Percentiles rank a stretch among this genome's conserved stretches.
phyloP scores from a whole-genome alignment of 92 coral and sea anemone genomes.

The Nematostella vectensis region DNA sequence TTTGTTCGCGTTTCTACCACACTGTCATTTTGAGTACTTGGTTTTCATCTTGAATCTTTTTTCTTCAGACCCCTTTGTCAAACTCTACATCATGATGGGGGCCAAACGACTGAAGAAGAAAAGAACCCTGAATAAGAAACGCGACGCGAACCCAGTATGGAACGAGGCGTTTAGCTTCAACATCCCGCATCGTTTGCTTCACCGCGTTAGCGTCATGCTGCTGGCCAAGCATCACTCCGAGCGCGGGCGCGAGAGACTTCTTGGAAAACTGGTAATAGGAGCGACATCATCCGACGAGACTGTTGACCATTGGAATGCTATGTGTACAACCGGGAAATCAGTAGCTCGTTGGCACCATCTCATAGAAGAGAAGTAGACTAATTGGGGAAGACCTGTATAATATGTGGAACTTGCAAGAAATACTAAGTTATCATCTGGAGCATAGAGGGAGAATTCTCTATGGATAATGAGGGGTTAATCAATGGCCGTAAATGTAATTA shows the following conservation, averaged over 20 bases:
- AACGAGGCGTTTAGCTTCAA: slow-evolving; percentile 90
- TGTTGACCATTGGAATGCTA: slow-evolving; percentile 96
- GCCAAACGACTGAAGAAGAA: slow-evolving; percentile 82
- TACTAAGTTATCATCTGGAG: too few relatives aligned
- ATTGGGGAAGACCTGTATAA: background rate
- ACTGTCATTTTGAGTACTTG: too few relatives aligned
- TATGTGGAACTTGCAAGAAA: background rate
- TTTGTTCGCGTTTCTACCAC: too few relatives aligned
- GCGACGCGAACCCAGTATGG: slow-evolving; percentile 82
- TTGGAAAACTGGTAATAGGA: slow-evolving; percentile 73
- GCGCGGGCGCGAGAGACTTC: slow-evolving; percentile 68
- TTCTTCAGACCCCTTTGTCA: slow-evolving; percentile 77
- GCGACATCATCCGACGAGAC: slow-evolving; percentile 78
- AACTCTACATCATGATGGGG: slow-evolving; percentile 82
- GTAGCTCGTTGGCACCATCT: slow-evolving; percentile 89
- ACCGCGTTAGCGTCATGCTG: slow-evolving; percentile 64
- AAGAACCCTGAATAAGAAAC: slow-evolving; percentile 73
- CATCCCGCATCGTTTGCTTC: slow-evolving; percentile 70
- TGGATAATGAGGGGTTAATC: too few relatives aligned
- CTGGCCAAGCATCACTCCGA: slow-evolving; percentile 79
- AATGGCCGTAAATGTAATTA: too few relatives aligned
- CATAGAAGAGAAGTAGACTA: slow-evolving; percentile 26
- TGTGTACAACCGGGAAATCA: slow-evolving; percentile 63
- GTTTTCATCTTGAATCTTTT: too few relatives aligned
- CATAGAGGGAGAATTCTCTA: too few relatives aligned